Base-by-base conservation (phyloP, 2,888 invertebrate species). In the Stenodema calcarata region DNA sequence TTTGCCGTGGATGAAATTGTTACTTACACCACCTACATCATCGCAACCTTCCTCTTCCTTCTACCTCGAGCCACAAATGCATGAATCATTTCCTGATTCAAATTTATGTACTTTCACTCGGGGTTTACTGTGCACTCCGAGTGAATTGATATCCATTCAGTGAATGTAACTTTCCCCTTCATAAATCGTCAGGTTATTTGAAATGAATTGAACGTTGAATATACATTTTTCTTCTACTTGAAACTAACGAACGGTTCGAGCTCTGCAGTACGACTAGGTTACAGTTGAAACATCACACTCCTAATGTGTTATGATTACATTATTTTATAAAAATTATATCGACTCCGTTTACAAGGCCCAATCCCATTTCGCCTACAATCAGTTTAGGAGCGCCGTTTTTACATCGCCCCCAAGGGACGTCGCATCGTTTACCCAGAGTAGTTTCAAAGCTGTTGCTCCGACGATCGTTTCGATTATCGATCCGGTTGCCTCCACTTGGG, bases 1-100 rank as follows among this genome's bases (percentile, higher is more conserved):
- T 69, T 80, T 30, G n/a, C 80, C 80, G 0, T 14, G 62, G 82
- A 82, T 82, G 82, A 82, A 82, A 82, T 82, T 82, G 82, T 82
- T 82, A 69, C 82, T 62, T 69, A 54, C 41, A 69, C 82, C 69
- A 82, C 82, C 78, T 78, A 78, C 44, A 44, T 78, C 78, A 78
- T 78, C 44, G 62, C 78, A 27, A 41, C 18, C 11, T n/a, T 14
- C 35, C 76, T 44, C 44, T 42, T 78, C 44, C 78, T n/a, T 42
- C 44, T n/a, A 27, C 78, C 18, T 27, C 78, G 16, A 18, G 14
- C 30, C 16, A 14, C 12, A 9, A 73, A 44, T 44, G 78, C 78
- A 44, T 78, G 42, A 78, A 78, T 78, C 78, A 78, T 78, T 78
- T 78, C 44, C 78, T 78, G 78, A 78, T 78, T 41, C 78, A 18